Conservation (phyloP, 2,888 invertebrate genomes). For the Microctonus brassicae region DNA sequence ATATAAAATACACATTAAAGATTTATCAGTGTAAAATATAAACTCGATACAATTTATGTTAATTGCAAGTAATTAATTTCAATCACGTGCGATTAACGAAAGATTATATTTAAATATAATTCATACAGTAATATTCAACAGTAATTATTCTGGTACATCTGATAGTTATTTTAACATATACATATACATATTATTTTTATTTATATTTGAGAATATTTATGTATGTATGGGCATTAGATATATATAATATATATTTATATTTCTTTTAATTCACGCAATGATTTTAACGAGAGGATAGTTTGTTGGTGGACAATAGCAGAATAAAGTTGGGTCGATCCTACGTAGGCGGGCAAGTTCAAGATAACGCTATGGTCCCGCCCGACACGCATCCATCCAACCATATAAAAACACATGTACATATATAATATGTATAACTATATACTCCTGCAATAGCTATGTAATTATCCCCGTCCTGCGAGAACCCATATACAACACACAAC, state of each 20-base stretch:
- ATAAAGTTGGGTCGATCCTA: constrained; percentile 47
- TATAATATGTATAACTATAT: neutral
- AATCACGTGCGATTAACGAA: constrained; percentile 20
- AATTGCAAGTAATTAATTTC: constrained; percentile 19
- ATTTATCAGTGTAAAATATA: constrained; percentile 12
- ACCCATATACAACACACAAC: constrained; percentile 29
- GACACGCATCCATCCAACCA: constrained; percentile 60
- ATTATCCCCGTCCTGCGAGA: constrained; percentile 59
- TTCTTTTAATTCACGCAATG: neutral
- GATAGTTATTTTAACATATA: neutral
- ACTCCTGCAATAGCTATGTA: constrained; percentile 50
- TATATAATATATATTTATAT: neutral
- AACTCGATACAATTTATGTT: constrained; percentile 21
- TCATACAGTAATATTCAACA: neutral
- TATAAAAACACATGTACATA: constrained; percentile 18
- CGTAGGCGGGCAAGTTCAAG: constrained; percentile 56
- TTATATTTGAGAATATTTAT: no score
- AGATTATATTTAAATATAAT: constrained; percentile 19
- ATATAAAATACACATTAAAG: neutral
- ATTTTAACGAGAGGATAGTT: neutral
- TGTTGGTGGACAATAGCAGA: constrained; percentile 46
- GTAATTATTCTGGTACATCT: neutral
- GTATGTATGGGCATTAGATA: no score
- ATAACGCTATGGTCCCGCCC: constrained; percentile 54
- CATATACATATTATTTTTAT: neutral